Percentiles rank a stretch among this genome's conserved stretches.
Conservation (phyloP, 2,888 invertebrate genomes). For the Lepidonotus clava region DNA sequence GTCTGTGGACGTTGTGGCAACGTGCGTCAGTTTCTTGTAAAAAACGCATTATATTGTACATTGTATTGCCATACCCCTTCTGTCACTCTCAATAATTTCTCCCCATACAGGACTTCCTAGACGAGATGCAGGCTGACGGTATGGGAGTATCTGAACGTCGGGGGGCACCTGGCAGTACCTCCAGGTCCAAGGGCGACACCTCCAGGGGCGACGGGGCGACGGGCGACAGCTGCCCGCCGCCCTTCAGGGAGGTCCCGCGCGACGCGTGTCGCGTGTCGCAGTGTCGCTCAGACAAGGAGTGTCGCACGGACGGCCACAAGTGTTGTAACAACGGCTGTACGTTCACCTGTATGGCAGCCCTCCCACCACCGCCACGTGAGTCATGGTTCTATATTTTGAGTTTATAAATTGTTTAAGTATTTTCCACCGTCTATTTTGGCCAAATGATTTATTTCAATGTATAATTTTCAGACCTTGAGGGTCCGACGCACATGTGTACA, state of each 20-base stretch:
- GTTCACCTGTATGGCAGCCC: conserved; percentile 49
- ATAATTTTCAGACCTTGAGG: too few relatives aligned
- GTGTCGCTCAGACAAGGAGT: conserved; percentile 53
- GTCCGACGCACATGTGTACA: too few relatives aligned
- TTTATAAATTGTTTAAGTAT: too few relatives aligned
- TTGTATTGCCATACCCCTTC: not conserved
- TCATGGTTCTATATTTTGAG: too few relatives aligned
- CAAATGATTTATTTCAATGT: too few relatives aligned
- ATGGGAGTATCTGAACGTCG: not conserved
- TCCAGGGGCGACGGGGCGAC: too few relatives aligned
- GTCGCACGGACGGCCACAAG: not conserved
- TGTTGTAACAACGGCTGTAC: conserved; percentile 53
- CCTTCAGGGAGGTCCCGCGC: conserved; percentile 16
- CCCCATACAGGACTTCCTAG: conserved; percentile 44
- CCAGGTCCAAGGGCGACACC: not conserved
- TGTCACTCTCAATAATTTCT: not conserved
- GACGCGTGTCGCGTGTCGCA: not conserved
- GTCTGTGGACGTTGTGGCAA: too few relatives aligned
- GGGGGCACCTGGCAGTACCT: not conserved
- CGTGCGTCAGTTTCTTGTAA: too few relatives aligned
- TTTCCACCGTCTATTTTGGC: too few relatives aligned
- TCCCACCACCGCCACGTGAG: conserved; percentile 45
- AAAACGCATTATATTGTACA: not conserved
- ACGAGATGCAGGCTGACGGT: conserved; percentile 52
- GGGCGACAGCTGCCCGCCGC: conserved; percentile 31